Evolutionary conservation across 2,113 vertebrate species (phyloP), one percentile per base, ranked within the genome.

Genomic region (Panthera tigris): DNA sequence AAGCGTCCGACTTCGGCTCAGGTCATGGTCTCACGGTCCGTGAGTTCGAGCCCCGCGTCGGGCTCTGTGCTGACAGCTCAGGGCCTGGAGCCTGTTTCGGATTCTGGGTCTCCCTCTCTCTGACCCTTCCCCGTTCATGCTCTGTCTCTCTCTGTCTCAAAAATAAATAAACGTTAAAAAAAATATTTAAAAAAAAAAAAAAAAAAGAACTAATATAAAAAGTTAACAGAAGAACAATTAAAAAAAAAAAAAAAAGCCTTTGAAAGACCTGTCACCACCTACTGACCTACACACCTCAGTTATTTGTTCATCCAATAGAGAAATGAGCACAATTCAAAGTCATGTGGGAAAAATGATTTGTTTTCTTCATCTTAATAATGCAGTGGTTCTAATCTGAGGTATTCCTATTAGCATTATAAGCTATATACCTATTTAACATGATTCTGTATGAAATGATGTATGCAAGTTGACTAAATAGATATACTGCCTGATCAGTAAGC

Each of bases 161-260:
- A n/a, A n/a, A n/a, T n/a, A n/a, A n/a, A n/a, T n/a, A n/a, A n/a
- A n/a, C n/a, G n/a, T n/a, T n/a, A n/a, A n/a, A n/a, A n/a, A n/a
- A n/a, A n/a, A n/a, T n/a, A n/a, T n/a, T n/a, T n/a, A n/a, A n/a
- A n/a, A n/a, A n/a, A n/a, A n/a, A n/a, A n/a, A n/a, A n/a, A n/a
- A n/a, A n/a, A n/a, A n/a, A 80, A 82, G 96, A 97, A 89, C 79
- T 39, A 93, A 95, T 5, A 84, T 10, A 55, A 68, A 94, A 96
- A 82, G 86, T 74, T 86, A 97, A 90, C 50, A 97, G 71, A 93
- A 94, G 50, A 92, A 95, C n/a, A 93, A 45, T 45, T 27, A 76
- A 76, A 90, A 31, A 88, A 74, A 84, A 23, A 69, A 5, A 2
- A 7, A 57, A 7, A 65, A 65, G 65, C 16, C 39, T 92, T 86